phyloP scores from a whole-genome alignment of 2,113 vertebrate species.

The Corynorhinus townsendii region DNA sequence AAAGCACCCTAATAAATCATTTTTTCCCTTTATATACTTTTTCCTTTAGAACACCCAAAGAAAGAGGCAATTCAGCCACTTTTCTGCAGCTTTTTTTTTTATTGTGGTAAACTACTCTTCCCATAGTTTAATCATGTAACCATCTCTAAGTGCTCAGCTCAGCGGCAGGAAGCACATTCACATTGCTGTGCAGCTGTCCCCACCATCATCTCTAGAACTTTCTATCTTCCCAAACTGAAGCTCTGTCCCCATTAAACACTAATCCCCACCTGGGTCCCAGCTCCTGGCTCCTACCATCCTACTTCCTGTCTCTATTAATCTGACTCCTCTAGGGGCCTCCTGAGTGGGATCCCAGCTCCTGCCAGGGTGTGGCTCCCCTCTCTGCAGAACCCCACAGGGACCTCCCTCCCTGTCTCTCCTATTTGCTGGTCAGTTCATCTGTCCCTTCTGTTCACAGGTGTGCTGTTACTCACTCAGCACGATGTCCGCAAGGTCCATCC shows the following conservation, averaged over 20 bases:
- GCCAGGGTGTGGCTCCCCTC: rapidly evolving
- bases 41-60: neutral
- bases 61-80: too few relatives aligned
- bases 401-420: neutral
- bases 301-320: rapidly evolving
- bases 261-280: neutral
- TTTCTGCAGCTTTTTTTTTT: neutral
- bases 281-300: neutral
- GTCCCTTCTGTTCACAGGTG: too few relatives aligned
- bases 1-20: rapidly evolving
- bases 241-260: neutral
- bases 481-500: rapidly evolving
- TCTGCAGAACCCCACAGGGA: neutral
- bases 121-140: too few relatives aligned
- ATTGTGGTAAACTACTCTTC: neutral
- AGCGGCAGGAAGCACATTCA: rapidly evolving
- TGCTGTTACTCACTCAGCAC: neutral
- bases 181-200: rapidly evolving
- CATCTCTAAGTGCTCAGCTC: neutral
- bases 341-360: neutral
- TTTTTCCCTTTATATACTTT: neutral
- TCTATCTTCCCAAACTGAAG: neutral
- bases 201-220: neutral
- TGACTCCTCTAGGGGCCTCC: neutral
- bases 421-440: neutral